Percentiles rank a stretch among this genome's conserved stretches.
Conservation (phyloP, 2,888 invertebrate genomes). For the Dryobotodes eremita region DNA sequence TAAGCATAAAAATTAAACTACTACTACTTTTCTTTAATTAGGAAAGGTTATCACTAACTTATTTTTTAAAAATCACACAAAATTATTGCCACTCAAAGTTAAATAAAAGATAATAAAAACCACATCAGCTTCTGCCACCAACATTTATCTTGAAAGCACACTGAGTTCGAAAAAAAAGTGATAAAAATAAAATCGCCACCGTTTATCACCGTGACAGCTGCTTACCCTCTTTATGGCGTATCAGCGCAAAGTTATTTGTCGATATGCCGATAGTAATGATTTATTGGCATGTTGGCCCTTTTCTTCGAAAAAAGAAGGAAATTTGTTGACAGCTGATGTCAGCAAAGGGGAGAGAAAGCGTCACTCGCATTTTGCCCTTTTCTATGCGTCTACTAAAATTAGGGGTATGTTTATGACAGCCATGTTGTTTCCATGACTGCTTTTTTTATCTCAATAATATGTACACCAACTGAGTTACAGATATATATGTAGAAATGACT, state of each 20-base stretch:
- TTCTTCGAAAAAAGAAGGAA: not conserved
- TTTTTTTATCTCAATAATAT: too few relatives aligned
- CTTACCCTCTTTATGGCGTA: slow-evolving; percentile 25
- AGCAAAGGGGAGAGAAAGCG: not conserved
- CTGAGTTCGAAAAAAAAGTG: too few relatives aligned
- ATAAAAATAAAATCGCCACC: slow-evolving; percentile 15
- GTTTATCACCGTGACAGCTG: slow-evolving; percentile 49
- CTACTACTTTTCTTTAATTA: not conserved
- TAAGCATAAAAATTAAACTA: not conserved
- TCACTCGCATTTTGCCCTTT: not conserved
- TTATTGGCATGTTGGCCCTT: slow-evolving; percentile 32
- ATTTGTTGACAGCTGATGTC: slow-evolving; percentile 33
- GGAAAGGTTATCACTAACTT: not conserved
- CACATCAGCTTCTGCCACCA: not conserved
- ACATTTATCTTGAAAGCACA: too few relatives aligned
- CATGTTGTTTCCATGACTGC: not conserved
- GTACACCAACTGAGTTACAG: too few relatives aligned
- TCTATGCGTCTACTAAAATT: not conserved
- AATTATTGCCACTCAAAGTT: not conserved
- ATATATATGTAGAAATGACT: too few relatives aligned
- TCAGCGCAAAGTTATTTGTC: slow-evolving; percentile 49
- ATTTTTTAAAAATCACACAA: too few relatives aligned
- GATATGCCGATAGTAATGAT: slow-evolving; percentile 43
- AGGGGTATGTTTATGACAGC: not conserved
- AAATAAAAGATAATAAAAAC: not conserved